Base-by-base conservation (phyloP, 1,140 invertebrate species). In the Brachionus rubens region DNA sequence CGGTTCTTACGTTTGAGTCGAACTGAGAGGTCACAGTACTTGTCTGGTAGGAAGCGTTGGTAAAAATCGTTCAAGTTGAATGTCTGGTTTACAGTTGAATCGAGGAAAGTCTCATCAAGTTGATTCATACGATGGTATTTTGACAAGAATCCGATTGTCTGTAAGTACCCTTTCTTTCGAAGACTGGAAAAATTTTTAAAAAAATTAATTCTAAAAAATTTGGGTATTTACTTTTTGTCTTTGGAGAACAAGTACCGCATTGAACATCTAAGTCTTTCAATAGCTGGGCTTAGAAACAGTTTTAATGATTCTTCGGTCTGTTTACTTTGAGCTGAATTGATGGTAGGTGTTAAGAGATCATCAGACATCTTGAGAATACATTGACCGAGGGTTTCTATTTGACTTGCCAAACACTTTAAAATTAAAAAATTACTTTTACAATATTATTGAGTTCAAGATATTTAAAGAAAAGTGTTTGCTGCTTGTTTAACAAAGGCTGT, bases 121-220 rank as follows among this genome's bases (percentile, higher is more conserved):
- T 65, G 33, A 26, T 65, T 65, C 59, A 65, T 65, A 21, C 59
- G 59, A 26, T 65, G 59, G 24, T 54, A 72, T 28, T 50, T 36
- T 12, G 68, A 50, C 28, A 72, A 40, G 12, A 72, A 72, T 21
- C 68, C 50, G 10, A 72, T 72, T 48, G 68, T 72, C 50, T 72
- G 68, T 36, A 40, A 24, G 30, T 19, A 72, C 7, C 68, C 68
- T 72, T 72, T 72, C 50, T 54, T 72, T 16, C 68, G 21, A 2
- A 72, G 30, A 16, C 54, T 59, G 33, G 36, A 59, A 59, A 54
- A 54, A 26, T 6, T 6, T 47, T 47, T 47, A 47, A 47, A n/a
- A 47, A 47, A n/a, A 47, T 40, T 50, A 14, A 14, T 21, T 50
- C 16, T 50, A 54, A 7, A n/a, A 3, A 59, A 16, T 16, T 21